phyloP scores from a whole-genome alignment of 1,140 invertebrate species.

The Cherax destructor region DNA sequence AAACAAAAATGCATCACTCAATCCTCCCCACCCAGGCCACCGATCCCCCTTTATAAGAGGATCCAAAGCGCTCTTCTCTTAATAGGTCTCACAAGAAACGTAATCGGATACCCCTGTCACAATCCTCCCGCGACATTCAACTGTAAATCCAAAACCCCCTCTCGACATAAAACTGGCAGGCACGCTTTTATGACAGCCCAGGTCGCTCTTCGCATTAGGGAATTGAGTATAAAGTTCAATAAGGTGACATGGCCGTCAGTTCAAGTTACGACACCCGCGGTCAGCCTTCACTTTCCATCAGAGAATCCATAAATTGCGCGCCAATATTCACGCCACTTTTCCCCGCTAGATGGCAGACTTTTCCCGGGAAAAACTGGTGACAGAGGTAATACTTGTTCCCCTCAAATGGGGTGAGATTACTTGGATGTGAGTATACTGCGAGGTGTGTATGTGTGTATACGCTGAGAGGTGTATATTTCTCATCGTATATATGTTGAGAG shows the following conservation, averaged over 20 bases:
- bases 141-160: constrained; percentile 31
- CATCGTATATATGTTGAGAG: too few relatives aligned
- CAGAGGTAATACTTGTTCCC: not conserved
- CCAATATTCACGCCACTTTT: constrained; percentile 59
- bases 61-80: constrained; percentile 21
- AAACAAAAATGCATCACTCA: constrained; percentile 3
- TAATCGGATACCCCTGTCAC: constrained; percentile 59
- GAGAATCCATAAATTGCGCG: constrained; percentile 57
- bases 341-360: constrained; percentile 19
- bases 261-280: constrained; percentile 46
- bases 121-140: constrained; percentile 49
- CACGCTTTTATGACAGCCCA: constrained; percentile 30
- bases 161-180: constrained; percentile 46
- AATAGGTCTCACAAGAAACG: constrained; percentile 43
- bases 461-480: too few relatives aligned
- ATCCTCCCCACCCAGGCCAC: not conserved
- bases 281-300: constrained; percentile 60
- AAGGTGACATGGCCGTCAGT: constrained; percentile 59
- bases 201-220: constrained; percentile 65
- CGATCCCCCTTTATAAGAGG: not conserved
- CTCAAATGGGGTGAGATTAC: too few relatives aligned
- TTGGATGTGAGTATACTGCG: too few relatives aligned
- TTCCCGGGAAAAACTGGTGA: not conserved
- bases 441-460: too few relatives aligned
- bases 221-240: constrained; percentile 69